Evolutionary conservation across 2,113 vertebrate species (phyloP), one percentile per base, ranked within the genome.

Genomic region (Apistogramma diplotaenia): DNA sequence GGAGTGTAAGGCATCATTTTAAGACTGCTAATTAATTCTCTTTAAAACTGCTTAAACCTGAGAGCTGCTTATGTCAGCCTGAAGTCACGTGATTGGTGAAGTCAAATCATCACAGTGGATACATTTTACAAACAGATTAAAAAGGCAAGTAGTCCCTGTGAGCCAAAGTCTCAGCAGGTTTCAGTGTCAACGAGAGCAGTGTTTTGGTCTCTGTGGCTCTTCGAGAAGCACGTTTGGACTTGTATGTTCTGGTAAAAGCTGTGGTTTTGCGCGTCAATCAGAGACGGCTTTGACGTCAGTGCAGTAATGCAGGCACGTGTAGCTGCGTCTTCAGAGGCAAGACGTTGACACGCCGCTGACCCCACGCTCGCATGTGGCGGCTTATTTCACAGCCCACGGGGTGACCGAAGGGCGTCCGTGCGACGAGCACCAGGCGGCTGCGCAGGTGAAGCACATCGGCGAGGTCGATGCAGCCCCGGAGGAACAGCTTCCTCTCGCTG

Each of bases 371-470:
- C 82, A 89, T 87, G 83, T 82, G 84, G 82, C 58, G 73, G 87
- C 87, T 90, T 87, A 86, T 78, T 89, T 89, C 87, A 88, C 78
- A 86, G 58, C 81, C 46, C 10, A 2, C 12, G 33, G 82, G 86
- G 89, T 87, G 81, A 83, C 46, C 62, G 85, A 65, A 61, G 83
- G 83, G 87, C 74, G 33, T 62, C 33, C 33, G 89, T 40, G 74
- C 57, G 60, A 54, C 54, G 78, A 81, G 79, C 31, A 62, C 76
- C 77, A 78, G 81, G 70, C 40, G 54, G 57, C 70, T 60, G 70
- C 62, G 51, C 84, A 91, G 92, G 90, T 90, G 91, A 89, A 89
- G 83, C 83, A 58, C 56, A 51, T 82, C 62, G 54, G 62, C 27
- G 4, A 76, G 88, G 87, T 90, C 56, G 46, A 89, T 87, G 76